Conservation (phyloP, 2,888 invertebrate genomes). For the Heliconius aoede region DNA sequence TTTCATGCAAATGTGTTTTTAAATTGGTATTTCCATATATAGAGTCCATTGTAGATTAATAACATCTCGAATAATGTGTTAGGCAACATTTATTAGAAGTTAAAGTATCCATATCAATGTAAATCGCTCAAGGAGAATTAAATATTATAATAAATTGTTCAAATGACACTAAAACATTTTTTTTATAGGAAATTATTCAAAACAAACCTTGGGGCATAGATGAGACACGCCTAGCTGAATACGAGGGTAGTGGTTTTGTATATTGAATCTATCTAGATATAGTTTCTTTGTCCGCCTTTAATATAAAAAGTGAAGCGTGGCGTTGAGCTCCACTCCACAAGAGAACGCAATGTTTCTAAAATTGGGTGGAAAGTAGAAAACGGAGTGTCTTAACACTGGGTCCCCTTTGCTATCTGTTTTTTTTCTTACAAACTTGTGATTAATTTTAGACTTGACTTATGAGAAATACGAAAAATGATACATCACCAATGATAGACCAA, state of each 20-base stretch:
- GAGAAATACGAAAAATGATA: conserved; percentile 10
- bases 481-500: conserved; percentile 19
- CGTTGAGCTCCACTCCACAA: too few relatives aligned
- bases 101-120: conserved; percentile 25
- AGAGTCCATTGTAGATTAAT: conserved; percentile 16
- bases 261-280: too few relatives aligned
- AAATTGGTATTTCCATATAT: conserved; percentile 26
- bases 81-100: conserved; percentile 16
- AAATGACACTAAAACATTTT: background rate
- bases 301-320: too few relatives aligned
- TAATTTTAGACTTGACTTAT: conserved; percentile 1
- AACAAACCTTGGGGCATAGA: background rate
- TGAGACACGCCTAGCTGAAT: background rate
- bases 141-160: conserved; percentile 6
- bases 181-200: background rate
- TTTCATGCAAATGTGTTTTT: conserved; percentile 19
- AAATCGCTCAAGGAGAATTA: conserved; percentile 1
- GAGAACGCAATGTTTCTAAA: background rate
- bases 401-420: background rate
- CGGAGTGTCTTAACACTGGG: background rate
- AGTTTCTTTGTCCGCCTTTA: too few relatives aligned
- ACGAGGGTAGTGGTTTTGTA: background rate
- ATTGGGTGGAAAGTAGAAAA: background rate
- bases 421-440: background rate
- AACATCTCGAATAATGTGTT: conserved; percentile 19